These are phyloP conservation scores for Phyllotis vaccarum DNA, from an alignment of 2,797 vertebrate genomes.

Conservation along the genomic window DNA sequence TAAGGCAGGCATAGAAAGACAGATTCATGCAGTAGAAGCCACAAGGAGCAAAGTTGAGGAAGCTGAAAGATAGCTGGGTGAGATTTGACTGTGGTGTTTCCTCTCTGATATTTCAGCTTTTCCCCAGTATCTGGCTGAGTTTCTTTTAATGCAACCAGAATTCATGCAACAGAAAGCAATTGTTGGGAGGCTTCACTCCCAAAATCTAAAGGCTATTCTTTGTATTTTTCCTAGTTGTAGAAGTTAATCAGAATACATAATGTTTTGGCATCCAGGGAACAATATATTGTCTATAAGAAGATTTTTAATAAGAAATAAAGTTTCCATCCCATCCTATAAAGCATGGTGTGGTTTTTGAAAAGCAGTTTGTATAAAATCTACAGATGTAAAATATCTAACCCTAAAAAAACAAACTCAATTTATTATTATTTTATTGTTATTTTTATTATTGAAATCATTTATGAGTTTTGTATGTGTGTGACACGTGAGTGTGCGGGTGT, in stretches of 20 bases:
- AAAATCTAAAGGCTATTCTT: not conserved
- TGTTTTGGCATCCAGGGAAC: not conserved
- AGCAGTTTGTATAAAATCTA: not conserved
- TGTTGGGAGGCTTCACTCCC: not conserved
- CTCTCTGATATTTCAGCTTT: no score
- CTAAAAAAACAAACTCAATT: not conserved
- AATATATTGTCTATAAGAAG: slow-evolving; percentile 21
- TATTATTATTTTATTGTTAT: not conserved
- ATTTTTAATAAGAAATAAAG: not conserved
- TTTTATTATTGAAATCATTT: not conserved
- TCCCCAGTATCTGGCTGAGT: no score
- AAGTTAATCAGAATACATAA: not conserved
- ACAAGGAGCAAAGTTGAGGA: no score
- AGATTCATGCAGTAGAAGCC: no score
- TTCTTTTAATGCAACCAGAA: no score
- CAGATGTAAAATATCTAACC: not conserved
- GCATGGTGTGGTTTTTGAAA: not conserved
- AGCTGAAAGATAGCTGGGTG: no score
- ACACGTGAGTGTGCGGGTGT: not conserved
- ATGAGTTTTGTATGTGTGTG: not conserved
- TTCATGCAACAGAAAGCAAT: slow-evolving; percentile 22
- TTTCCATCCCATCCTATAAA: not conserved
- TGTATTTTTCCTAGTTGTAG: not conserved
- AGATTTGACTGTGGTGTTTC: no score
- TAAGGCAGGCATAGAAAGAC: no score